Evolutionary conservation across 2,113 vertebrate species (phyloP).

Genomic region (Callionymus lyra): DNA sequence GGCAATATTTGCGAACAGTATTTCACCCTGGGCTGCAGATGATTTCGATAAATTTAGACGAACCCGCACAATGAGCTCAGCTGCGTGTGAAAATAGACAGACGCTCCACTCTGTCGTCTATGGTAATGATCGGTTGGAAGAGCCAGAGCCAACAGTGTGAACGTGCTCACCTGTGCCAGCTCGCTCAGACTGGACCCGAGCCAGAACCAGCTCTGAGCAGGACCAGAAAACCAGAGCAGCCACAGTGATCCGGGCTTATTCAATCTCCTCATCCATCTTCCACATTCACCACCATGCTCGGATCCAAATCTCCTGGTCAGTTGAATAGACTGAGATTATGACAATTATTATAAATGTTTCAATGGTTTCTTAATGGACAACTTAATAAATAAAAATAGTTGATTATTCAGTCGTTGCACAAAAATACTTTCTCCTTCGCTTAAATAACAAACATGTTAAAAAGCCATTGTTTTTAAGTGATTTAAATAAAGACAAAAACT

Average conservation of each 20-base stretch:
- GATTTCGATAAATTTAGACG: constrained; percentile 34
- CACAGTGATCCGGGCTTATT: constrained; percentile 24
- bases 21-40: constrained; percentile 32
- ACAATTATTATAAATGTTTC: too few relatives aligned
- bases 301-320: too few relatives aligned
- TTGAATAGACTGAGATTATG: too few relatives aligned
- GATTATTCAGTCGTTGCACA: too few relatives aligned
- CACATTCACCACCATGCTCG: constrained; percentile 28
- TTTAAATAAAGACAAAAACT: too few relatives aligned
- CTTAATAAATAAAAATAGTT: too few relatives aligned
- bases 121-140: constrained; percentile 40
- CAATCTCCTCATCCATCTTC: constrained; percentile 27
- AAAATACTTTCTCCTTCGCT: too few relatives aligned
- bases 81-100: constrained; percentile 40
- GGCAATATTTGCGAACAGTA: constrained; percentile 35
- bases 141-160: constrained; percentile 33
- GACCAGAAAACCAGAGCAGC: constrained; percentile 35
- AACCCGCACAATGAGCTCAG: constrained; percentile 27
- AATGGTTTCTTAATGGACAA: too few relatives aligned
- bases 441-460: too few relatives aligned
- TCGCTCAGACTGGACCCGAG: constrained; percentile 30
- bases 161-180: constrained; percentile 53
- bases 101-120: constrained; percentile 21
- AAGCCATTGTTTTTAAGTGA: too few relatives aligned
- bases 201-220: constrained; percentile 38